Conservation (phyloP, 2,113 vertebrate genomes). For the Chloropsis hardwickii region DNA sequence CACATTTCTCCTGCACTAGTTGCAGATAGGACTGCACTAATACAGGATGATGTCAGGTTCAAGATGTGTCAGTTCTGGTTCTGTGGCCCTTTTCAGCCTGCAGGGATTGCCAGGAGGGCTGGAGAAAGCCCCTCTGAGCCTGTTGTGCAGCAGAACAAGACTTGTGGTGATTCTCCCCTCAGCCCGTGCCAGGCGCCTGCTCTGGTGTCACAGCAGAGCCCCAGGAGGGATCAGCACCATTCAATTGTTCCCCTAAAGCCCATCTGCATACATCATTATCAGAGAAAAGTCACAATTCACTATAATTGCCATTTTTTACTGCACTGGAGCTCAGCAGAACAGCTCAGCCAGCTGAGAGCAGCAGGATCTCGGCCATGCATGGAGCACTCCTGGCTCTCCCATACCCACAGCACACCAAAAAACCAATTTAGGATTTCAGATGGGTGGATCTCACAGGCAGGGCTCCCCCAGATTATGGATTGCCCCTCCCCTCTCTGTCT, state of each 20-base stretch:
- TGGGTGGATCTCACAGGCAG: neutral
- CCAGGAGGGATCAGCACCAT: neutral
- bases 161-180: neutral
- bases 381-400: no score
- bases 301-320: neutral
- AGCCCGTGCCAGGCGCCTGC: fast-evolving
- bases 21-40: neutral
- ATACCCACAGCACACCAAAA: neutral
- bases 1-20: neutral
- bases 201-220: neutral
- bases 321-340: neutral
- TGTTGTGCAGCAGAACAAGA: neutral
- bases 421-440: neutral
- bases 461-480: fast-evolving
- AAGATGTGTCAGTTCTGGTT: neutral
- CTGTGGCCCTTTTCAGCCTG: neutral
- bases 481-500: neutral
- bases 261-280: neutral
- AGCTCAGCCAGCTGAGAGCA: neutral
- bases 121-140: neutral
- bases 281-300: neutral
- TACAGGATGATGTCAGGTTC: no score
- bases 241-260: neutral
- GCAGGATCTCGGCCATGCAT: fast-evolving
- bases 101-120: neutral